Conservation (phyloP, 2,888 invertebrate species). For the Ophion slaviceki region DNA sequence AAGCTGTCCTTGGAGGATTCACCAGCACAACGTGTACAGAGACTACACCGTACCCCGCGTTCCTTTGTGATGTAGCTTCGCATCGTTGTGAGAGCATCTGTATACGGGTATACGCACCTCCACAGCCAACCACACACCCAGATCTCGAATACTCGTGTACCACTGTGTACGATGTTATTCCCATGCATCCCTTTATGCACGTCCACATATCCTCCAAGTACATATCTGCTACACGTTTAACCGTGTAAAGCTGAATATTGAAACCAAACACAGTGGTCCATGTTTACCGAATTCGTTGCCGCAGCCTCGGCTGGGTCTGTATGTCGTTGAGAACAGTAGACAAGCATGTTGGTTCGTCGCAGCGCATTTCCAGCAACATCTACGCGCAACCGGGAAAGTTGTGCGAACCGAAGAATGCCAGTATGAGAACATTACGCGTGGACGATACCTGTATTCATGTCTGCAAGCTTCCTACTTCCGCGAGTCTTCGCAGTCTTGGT, state of each 20-base stretch:
- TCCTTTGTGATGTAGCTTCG: constrained; percentile 33
- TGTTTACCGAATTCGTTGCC: constrained; percentile 25
- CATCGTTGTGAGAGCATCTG: constrained; percentile 6
- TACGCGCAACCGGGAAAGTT: not conserved
- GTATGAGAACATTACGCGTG: not conserved
- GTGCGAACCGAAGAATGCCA: constrained; percentile 6
- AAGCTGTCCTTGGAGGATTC: constrained; percentile 36
- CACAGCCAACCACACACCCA: constrained; percentile 18
- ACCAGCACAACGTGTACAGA: constrained; percentile 26
- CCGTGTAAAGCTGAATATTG: constrained; percentile 20
- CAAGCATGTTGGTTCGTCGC: not conserved
- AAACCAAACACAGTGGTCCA: constrained; percentile 2
- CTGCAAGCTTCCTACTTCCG: constrained; percentile 7
- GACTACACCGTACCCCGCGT: constrained; percentile 4
- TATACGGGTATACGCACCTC: not conserved
- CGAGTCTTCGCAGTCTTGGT: not conserved
- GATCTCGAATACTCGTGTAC: constrained; percentile 16
- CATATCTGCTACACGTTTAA: constrained; percentile 32
- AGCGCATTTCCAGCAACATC: not conserved
- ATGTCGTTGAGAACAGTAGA: not conserved
- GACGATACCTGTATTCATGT: constrained; percentile 7
- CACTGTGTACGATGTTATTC: constrained; percentile 29
- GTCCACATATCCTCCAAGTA: constrained; percentile 18
- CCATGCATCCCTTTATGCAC: not conserved
- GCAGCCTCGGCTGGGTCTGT: constrained; percentile 6